These are phyloP conservation scores for Megalonaias nervosa DNA, from an alignment of 1,140 invertebrate genomes.

Conservation along the genomic window DNA sequence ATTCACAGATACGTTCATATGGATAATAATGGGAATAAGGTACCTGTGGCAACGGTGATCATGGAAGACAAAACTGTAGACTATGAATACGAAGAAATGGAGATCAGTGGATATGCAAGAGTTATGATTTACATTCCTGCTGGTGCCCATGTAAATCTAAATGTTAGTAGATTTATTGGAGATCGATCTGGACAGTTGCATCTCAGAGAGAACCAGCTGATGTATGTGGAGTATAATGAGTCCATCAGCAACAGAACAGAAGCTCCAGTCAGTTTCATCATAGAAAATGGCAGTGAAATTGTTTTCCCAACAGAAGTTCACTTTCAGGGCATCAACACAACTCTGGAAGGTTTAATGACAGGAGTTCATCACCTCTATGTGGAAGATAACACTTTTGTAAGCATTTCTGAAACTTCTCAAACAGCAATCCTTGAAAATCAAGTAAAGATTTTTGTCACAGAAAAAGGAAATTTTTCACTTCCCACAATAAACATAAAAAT, in stretches of 20 bases:
- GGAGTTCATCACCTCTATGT: constrained; percentile 61
- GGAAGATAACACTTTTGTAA: constrained; percentile 46
- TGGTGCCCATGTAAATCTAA: constrained; percentile 30
- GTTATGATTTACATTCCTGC: constrained; percentile 51
- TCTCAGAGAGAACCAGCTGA: constrained; percentile 48
- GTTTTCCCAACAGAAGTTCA: constrained; percentile 60
- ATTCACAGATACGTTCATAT: constrained; percentile 47
- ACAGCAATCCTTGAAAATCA: constrained; percentile 56
- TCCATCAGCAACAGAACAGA: constrained; percentile 57
- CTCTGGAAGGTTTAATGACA: constrained; percentile 49
- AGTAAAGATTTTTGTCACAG: constrained; percentile 40
- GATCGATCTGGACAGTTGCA: constrained; percentile 60
- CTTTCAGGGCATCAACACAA: constrained; percentile 57
- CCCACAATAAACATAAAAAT: constrained; percentile 52
- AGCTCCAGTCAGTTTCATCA: constrained; percentile 60
- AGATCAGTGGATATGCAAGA: constrained; percentile 48
- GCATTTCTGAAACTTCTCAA: constrained; percentile 50
- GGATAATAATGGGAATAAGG: constrained; percentile 51
- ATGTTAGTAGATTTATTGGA: constrained; percentile 51
- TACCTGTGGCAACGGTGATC: constrained; percentile 52
- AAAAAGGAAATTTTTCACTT: constrained; percentile 54
- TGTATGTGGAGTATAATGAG: constrained; percentile 56
- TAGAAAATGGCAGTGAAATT: constrained; percentile 53
- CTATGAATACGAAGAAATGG: constrained; percentile 58
- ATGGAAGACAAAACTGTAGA: constrained; percentile 51